Conservation (phyloP, 1,140 invertebrate species). For the Aleiodes sp. region DNA sequence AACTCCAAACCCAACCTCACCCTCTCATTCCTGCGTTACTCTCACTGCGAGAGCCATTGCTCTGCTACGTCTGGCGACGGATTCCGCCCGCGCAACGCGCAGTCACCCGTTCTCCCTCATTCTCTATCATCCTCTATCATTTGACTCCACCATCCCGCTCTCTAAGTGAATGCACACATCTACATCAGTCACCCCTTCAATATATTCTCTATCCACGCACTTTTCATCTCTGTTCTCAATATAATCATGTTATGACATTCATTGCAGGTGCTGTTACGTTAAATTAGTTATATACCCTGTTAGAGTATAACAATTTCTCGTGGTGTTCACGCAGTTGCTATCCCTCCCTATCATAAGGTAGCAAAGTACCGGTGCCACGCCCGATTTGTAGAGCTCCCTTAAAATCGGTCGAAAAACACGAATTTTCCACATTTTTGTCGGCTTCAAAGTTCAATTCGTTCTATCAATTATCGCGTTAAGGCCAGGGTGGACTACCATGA, state of each 20-base stretch:
- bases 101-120: background rate
- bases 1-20: slow-evolving; percentile 1
- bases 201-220: background rate
- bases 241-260: slow-evolving; percentile 61
- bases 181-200: background rate
- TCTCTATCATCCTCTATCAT: background rate
- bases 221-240: slow-evolving; percentile 31
- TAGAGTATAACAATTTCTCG: slow-evolving; percentile 43
- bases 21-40: background rate
- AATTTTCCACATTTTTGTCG: too few species aligned
- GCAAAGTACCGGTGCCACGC: too few species aligned
- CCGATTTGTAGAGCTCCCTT: too few species aligned
- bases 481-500: too few species aligned
- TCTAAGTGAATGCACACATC: background rate
- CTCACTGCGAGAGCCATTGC: slow-evolving; percentile 46
- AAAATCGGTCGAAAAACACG: too few species aligned
- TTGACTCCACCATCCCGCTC: background rate
- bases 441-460: too few species aligned
- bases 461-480: too few species aligned
- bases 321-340: too few species aligned
- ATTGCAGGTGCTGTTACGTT: slow-evolving; percentile 57
- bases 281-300: slow-evolving; percentile 56
- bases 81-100: slow-evolving; percentile 11
- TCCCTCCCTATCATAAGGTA: too few species aligned
- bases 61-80: slow-evolving; percentile 38